Evolutionary conservation across 2,797 vertebrate genomes (phyloP), one percentile per base, ranked within the genome.

Genomic region (Aeoliscus strigatus): DNA sequence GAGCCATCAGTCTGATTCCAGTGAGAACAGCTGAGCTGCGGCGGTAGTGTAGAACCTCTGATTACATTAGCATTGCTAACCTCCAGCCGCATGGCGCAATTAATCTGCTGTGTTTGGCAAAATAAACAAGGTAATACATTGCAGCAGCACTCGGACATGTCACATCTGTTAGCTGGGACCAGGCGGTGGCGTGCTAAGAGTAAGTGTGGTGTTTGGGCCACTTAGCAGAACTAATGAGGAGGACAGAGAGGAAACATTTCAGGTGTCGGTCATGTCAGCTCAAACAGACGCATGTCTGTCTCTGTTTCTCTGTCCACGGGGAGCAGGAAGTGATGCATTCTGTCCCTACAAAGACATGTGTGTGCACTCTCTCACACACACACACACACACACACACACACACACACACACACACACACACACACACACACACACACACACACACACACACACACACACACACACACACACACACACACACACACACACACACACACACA

Each of bases 1-100:
- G n/a, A n/a, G n/a, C n/a, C n/a, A n/a, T n/a, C n/a, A n/a, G n/a
- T n/a, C n/a, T n/a, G n/a, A n/a, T n/a, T n/a, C n/a, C n/a, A n/a
- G 69, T 60, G 55, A 43, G 48, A 50, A 42, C 25, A 23, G 5
- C 54, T 31, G 12, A 3, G 18, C 18, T 47, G 23, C 43, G 37
- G 59, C 59, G 28, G 51, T 15, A 50, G 45, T 62, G 35, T 27
- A 10, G 38, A 63, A 60, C 38, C 65, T 53, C 61, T 85, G 82
- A 87, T 86, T 87, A 87, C 84, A 89, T 87, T 86, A 87, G 82
- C 82, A 84, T 82, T 82, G 81, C 80, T 80, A 80, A 84, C 75
- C 67, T 61, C 17, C 15, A 41, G 51, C 52, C 36, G 55, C 60
- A 13, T 61, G 16, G 43, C 5, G 41, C 75, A 69, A 82, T 88